Evolutionary conservation across 2,888 invertebrate species (phyloP), one percentile per base, ranked within the genome.

Genomic region (Artemia sp.): DNA sequence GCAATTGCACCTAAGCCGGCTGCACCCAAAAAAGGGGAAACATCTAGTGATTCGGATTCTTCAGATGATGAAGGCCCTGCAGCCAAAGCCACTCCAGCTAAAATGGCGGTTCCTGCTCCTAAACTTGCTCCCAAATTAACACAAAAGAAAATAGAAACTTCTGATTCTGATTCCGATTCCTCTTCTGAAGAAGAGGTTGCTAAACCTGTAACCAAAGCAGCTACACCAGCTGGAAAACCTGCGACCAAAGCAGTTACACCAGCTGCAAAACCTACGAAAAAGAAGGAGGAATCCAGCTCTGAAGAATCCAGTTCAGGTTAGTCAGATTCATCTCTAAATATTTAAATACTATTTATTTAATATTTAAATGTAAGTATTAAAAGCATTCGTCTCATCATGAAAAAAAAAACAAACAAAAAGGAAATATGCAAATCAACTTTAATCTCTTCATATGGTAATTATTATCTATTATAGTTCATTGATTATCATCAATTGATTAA

Each of bases 81-180:
- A 12, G 51, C 50, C 1, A 68, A 51, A 38, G 51, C 10, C n/a
- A 12, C 68, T 14, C 14, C 50, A 71, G 73, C 70, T 8, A 68
- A 71, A 52, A 70, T 67, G 12, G 52, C 52, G 12, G 70, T 69
- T 4, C 14, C 70, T 9, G 68, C 69, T 11, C 53, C 53, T 24
- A 71, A 71, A 58, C 51, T 71, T 9, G 58, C 70, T 11, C 51
- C 70, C 51, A 73, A 72, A 68, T 71, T 72, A 52, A 68, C 51
- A 8, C 67, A 52, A 5, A 67, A n/a, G 24, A 58, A 58, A 24
- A 58, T 19, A 12, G 64, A n/a, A 58, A 24, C n/a, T 19, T 58
- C 64, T 58, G 24, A 14, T 14, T 58, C 58, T 1, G 58, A 24
- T 58, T 10, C 64, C 8, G 64, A 58, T 24, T n/a, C n/a, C 64